Base-by-base conservation (phyloP, 2,113 vertebrate genomes). In the Acrocephalus arundinaceus region DNA sequence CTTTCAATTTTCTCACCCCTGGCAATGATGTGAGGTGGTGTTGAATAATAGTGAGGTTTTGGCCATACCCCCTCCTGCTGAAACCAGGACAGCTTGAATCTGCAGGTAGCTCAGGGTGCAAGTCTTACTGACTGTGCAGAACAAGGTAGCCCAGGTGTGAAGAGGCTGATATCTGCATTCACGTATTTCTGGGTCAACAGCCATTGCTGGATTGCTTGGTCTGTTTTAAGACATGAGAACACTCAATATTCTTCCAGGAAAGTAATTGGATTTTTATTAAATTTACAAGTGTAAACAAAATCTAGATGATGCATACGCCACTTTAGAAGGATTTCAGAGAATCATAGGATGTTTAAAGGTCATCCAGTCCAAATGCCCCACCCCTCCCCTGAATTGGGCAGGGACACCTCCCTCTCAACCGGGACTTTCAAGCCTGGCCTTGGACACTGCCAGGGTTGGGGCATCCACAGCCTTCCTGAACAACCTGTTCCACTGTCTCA, bases 261-360 rank as follows among this genome's bases (percentile, higher is more conserved):
- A 79, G 45, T 48, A 77, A 52, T 5, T 70, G 21, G 20, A 58
- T 30, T 93, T 86, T 10, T 46, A 35, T 55, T 8, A 87, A 71
- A 83, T 79, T 24, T 41, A 31, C 6, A 52, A 37, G 10, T 88
- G 59, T 82, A 96, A 89, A 71, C 17, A 86, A 27, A 82, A 85
- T 65, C 27, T 67, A 33, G 72, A 87, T 84, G 55, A 94, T 93
- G 67, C 62, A 54, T 78, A 33, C 89, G 52, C n/a, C 79, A 70
- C 51, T 55, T 91, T 27, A 81, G 96, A 92, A 93, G 28, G 30
- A 90, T 83, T 73, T 72, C 77, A 52, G 27, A 54, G 24, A 58
- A 39, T 17, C 22, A 14, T 24, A 20, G 19, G 25, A 24, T 67
- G 9, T 25, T 67, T 24, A 54, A 45, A 24, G 28, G 39, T 30